phyloP scores from a whole-genome alignment of 1,140 invertebrate genomes.

The Antheraea mylitta region DNA sequence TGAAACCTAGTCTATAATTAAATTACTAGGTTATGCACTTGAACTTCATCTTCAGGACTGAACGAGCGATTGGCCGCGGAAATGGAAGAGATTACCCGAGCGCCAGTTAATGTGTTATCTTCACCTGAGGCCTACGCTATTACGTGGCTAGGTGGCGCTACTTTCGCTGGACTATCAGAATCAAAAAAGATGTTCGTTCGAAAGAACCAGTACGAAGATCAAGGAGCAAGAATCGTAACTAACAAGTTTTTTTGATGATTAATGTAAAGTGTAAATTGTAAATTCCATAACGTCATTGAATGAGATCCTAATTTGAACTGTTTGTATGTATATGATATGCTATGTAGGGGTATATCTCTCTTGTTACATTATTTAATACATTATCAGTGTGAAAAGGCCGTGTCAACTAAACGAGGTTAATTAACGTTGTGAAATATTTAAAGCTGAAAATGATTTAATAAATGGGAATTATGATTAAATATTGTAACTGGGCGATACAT shows the following conservation, averaged over 20 bases:
- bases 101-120: slow-evolving; percentile 36
- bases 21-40: neutral
- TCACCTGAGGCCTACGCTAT: slow-evolving; percentile 47
- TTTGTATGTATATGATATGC: too few relatives aligned
- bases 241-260: slow-evolving; percentile 39
- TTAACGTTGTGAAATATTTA: too few relatives aligned
- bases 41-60: slow-evolving; percentile 17
- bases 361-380: too few relatives aligned
- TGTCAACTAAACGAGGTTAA: too few relatives aligned
- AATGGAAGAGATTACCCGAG: slow-evolving; percentile 27
- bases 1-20: neutral
- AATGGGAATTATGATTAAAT: too few relatives aligned
- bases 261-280: neutral
- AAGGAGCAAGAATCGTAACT: slow-evolving; percentile 51
- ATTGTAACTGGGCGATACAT: too few relatives aligned
- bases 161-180: slow-evolving; percentile 46
- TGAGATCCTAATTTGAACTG: too few relatives aligned
- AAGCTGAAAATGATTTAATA: too few relatives aligned
- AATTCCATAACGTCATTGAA: neutral
- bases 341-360: too few relatives aligned
- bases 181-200: slow-evolving; percentile 44
- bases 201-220: slow-evolving; percentile 49
- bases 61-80: slow-evolving; percentile 38
- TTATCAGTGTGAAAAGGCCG: too few relatives aligned
- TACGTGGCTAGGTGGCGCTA: slow-evolving; percentile 60